phyloP scores from a whole-genome alignment of 2,113 vertebrate species.

The Canis aureus region DNA sequence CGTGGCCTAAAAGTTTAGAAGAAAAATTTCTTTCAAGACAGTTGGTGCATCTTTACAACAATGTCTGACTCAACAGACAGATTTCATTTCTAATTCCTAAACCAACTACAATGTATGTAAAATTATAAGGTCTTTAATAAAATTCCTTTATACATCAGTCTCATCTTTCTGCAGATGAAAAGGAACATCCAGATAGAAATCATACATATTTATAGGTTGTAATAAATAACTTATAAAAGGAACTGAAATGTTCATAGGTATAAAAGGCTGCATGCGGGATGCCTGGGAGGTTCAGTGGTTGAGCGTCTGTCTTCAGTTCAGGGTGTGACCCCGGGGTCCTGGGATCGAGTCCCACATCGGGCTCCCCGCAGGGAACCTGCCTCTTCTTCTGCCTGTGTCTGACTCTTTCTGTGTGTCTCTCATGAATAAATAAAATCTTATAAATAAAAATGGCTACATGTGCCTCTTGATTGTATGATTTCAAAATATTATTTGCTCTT shows the following conservation, averaged over 20 bases:
- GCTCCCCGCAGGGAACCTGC: background rate
- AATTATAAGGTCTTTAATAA: background rate
- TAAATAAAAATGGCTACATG: background rate
- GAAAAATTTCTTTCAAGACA: slow-evolving; percentile 55
- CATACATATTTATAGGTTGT: background rate
- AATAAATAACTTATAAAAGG: slow-evolving; percentile 11
- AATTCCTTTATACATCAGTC: background rate
- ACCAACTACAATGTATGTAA: background rate
- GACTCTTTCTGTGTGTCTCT: background rate
- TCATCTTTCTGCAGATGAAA: background rate
- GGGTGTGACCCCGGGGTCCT: background rate
- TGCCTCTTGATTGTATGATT: background rate
- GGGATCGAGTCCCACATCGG: background rate
- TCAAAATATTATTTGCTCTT: background rate
- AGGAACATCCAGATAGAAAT: background rate
- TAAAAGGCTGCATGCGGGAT: background rate
- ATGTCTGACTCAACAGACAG: background rate
- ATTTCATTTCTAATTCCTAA: background rate
- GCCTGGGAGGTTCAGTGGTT: background rate
- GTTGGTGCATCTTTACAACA: slow-evolving; percentile 1
- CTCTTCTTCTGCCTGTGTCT: background rate
- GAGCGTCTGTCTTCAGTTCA: background rate
- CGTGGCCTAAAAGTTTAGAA: slow-evolving; percentile 39
- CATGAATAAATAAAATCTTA: background rate
- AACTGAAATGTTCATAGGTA: background rate